Base-by-base conservation (phyloP, 2,113 vertebrate genomes). In the Salvelinus namaycush region DNA sequence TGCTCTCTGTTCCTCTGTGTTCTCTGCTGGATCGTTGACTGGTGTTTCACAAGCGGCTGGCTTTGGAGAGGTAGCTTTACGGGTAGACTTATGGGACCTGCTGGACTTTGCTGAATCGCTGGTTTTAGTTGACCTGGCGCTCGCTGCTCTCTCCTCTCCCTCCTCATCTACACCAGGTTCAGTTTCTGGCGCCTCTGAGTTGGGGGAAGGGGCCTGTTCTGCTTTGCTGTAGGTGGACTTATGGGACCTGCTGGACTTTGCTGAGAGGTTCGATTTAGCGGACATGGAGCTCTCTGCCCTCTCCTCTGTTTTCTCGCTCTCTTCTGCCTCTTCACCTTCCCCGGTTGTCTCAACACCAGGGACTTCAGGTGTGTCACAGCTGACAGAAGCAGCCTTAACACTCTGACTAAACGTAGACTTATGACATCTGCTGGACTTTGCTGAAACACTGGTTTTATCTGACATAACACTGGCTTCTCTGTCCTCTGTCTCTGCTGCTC, bases 211-310 rank as follows among this genome's bases (percentile, higher is more conserved):
- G 72, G 27, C 57, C 70, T 48, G 31, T 39, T 20, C 54, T 44
- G n/a, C 51, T 6, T 22, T 31, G 60, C 72, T 62, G 68, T 74
- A 77, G 48, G 22, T 31, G 11, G 51, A 76, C 29, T 82, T 78
- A 29, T 60, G 62, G 24, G 82, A 80, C 74, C 44, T 79, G 22
- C 14, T 49, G 16, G 84, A 84, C 44, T 3, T n/a, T 3, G 3
- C 34, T 68, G 82, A 87, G 68, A n/a, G 7, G 4, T 78, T 82
- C 0, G 85, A 86, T 69, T 77, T 88, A 29, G 18, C 76, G 26
- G 89, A 89, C 68, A 77, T 60, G 26, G 57, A 75, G 68, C 79
- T 89, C 0, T 3, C 60, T 34, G 87, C 69, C 27, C 84, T 78
- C 34, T 78, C 83, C 24, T 79, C 79, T 39, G 1, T 83, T 51